phyloP scores from a whole-genome alignment of 1,140 invertebrate species.

The Stenopsyche tienmushanensis region DNA sequence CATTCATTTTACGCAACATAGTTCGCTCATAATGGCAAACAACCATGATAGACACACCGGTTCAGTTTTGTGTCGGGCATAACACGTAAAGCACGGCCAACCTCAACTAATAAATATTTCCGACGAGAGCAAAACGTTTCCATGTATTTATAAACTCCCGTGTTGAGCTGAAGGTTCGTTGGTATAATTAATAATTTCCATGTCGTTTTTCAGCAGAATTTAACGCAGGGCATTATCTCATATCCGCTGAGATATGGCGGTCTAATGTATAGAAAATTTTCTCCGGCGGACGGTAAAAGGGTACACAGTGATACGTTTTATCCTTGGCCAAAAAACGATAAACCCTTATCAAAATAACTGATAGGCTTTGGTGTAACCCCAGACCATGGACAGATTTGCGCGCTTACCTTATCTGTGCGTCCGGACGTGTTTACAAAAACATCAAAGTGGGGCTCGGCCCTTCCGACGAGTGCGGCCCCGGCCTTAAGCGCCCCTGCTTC shows the following conservation, averaged over 20 bases:
- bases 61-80: too few relatives aligned
- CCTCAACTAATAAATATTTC: too few relatives aligned
- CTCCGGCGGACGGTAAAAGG: conserved; percentile 20
- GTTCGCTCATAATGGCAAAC: too few relatives aligned
- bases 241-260: background rate
- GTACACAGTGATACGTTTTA: conserved; percentile 36
- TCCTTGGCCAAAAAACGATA: conserved; percentile 37
- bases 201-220: background rate
- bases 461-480: background rate
- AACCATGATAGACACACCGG: too few relatives aligned
- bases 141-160: too few relatives aligned
- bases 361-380: conserved; percentile 34
- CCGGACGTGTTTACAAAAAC: conserved; percentile 34
- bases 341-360: conserved; percentile 42
- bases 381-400: background rate
- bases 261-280: conserved; percentile 23
- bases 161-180: too few relatives aligned
- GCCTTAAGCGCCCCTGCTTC: too few relatives aligned
- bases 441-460: conserved; percentile 24
- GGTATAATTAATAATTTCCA: background rate
- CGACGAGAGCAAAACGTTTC: too few relatives aligned
- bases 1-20: too few relatives aligned
- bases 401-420: conserved; percentile 22
- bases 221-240: background rate
- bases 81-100: too few relatives aligned